phyloP scores from a whole-genome alignment of 2,113 vertebrate genomes.

The Cochlearius cochlearius region DNA sequence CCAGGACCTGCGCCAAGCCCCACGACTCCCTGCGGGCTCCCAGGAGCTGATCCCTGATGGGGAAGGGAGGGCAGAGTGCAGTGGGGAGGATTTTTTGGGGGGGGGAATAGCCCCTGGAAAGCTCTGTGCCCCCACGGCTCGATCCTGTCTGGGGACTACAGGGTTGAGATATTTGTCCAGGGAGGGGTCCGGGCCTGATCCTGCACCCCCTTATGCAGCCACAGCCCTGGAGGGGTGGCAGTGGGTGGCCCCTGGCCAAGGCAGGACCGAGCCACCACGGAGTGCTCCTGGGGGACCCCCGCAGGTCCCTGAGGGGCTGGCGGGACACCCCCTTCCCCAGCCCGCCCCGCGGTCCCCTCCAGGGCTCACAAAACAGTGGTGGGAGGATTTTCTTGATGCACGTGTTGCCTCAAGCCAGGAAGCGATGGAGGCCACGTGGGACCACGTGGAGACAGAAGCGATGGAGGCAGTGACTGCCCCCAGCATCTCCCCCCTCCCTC shows the following conservation, averaged over 20 bases:
- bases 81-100: not conserved
- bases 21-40: not conserved
- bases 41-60: not conserved
- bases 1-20: fast-evolving
- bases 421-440: not conserved
- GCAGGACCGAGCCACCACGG: not conserved
- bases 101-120: not conserved
- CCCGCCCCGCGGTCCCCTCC: not conserved
- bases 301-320: not conserved
- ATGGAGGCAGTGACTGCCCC: not conserved
- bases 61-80: not conserved
- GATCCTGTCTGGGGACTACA: not conserved
- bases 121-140: not conserved
- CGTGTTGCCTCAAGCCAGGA: not conserved
- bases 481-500: not conserved
- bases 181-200: not conserved
- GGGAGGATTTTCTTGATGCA: not conserved
- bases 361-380: not conserved
- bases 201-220: not conserved
- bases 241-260: not conserved
- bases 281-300: not conserved
- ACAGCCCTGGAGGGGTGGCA: not conserved
- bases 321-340: not conserved
- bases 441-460: not conserved
- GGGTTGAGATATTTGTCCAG: not conserved